Evolutionary conservation across 1,140 invertebrate genomes (phyloP), one percentile per base, ranked within the genome.

Genomic region (Batillaria attramentaria): DNA sequence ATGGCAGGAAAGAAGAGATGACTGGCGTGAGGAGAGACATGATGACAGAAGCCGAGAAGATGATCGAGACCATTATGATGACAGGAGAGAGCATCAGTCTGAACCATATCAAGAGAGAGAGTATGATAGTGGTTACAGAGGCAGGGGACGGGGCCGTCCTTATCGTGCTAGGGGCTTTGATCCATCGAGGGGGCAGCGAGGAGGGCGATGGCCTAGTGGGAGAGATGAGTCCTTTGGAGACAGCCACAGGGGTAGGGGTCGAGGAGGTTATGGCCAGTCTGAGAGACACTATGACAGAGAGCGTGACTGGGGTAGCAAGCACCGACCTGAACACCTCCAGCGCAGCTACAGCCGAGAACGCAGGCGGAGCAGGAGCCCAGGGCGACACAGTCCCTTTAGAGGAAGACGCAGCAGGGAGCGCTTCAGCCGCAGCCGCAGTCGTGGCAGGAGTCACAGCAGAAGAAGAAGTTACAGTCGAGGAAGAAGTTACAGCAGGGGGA

Each of bases 391-490:
- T 42, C 37, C 28, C 28, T 42, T 37, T 24, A 33, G 66, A 37
- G 39, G 35, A 41, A 24, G 42, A 10, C 43, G 68, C 24, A 69
- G 66, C 16, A 18, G 37, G 24, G 72, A 60, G 6, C 46, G 73
- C 54, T 65, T 28, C 24, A 75, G 73, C 42, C 5, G 57, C 10
- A 62, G 57, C 33, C 54, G 20, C 13, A 75, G 73, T 42, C 73
- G 39, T 28, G 37, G 42, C 20, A 75, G 73, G 43, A 75, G 73
- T 62, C 54, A 57, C 28, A 75, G 43, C 20, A 31, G 73, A 41
- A 75, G 42, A n/a, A 60, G 37, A 57, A 80, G 46, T 57, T 78
- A 18, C 18, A 69, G 77, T 50, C 75, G 57, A 76, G 78, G 68
- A 28, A 43, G 69, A 46, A 66, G 60, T 66, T 37, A 24, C 20